Base-by-base conservation (phyloP, 2,113 vertebrate species). In the Hylia prasina region DNA sequence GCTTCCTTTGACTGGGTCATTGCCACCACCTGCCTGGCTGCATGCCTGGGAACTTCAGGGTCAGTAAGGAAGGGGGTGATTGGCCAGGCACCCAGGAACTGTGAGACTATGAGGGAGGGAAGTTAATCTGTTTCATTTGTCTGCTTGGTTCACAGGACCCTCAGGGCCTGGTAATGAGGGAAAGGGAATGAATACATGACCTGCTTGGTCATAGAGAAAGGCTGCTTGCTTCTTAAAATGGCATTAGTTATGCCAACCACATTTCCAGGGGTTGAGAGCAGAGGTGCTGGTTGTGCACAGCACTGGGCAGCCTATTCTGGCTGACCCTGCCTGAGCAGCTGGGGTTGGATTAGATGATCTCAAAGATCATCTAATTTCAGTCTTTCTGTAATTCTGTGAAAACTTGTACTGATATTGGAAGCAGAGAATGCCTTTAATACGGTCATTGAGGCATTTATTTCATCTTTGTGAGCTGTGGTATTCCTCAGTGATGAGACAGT, bases 401-500 rank as follows among this genome's bases (percentile, higher is more conserved):
- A 72, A 44, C 37, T 60, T 57, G 8, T 76, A 33, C 33, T 58
- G 81, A 22, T 7, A 3, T 7, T 60, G 17, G 50, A 65, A 92
- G 37, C 28, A 64, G 53, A 51, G 20, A 47, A 61, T 39, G 30
- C 10, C 70, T 78, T 76, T 73, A 73, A 27, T 54, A 18, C 30
- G 18, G 19, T 61, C 3, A 18, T 12, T 16, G 72, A 68, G 35
- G 17, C 35, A 35, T 77, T 81, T 76, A 4, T 71, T 82, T 70
- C 0, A 3, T 76, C 18, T 58, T 57, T 69, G 50, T 39, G 18
- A 37, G n/a, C 50, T 0, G 0, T 10, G 1, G 14, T 78, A 44
- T 47, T 82, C 15, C 27, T 90, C n/a, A 78, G 40, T 35, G 40
- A 63, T 12, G 35, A 60, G 24, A 17, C 1, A 30, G 15, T 12